Evolutionary conservation across 2,113 vertebrate species (phyloP).

Genomic region (Mormyrus lacerda): DNA sequence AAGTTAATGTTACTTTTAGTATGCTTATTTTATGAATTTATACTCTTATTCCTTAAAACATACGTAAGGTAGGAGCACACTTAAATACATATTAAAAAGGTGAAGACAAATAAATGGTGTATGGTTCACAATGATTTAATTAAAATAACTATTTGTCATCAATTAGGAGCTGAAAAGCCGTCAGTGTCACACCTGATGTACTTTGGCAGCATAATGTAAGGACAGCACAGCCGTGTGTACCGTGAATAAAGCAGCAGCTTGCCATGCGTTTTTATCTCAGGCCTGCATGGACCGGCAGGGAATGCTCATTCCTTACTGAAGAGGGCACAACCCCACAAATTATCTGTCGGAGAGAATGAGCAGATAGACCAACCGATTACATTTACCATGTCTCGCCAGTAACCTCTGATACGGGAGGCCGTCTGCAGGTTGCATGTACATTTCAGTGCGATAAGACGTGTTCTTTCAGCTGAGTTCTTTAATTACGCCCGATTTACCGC

Average conservation of each 20-base stretch:
- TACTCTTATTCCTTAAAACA: not conserved
- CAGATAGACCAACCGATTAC: not conserved
- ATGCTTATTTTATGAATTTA: not conserved
- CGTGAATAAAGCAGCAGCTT: not conserved
- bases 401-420: not conserved
- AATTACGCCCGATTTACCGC: not conserved
- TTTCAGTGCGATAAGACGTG: not conserved
- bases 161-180: not conserved
- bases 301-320: not conserved
- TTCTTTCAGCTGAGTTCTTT: not conserved
- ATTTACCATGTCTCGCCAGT: not conserved
- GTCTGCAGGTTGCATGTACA: not conserved
- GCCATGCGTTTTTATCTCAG: not conserved
- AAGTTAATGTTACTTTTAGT: not conserved
- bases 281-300: not conserved
- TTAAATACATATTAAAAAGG: not conserved
- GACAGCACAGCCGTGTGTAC: not conserved
- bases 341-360: not conserved
- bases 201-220: not conserved
- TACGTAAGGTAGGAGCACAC: not conserved
- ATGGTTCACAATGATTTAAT: not conserved
- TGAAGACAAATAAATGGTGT: not conserved
- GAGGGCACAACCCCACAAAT: conserved; percentile 12
- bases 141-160: not conserved
- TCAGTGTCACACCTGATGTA: not conserved